Base-by-base conservation (phyloP, 2,797 vertebrate species). In the Sorex maritimensis region DNA sequence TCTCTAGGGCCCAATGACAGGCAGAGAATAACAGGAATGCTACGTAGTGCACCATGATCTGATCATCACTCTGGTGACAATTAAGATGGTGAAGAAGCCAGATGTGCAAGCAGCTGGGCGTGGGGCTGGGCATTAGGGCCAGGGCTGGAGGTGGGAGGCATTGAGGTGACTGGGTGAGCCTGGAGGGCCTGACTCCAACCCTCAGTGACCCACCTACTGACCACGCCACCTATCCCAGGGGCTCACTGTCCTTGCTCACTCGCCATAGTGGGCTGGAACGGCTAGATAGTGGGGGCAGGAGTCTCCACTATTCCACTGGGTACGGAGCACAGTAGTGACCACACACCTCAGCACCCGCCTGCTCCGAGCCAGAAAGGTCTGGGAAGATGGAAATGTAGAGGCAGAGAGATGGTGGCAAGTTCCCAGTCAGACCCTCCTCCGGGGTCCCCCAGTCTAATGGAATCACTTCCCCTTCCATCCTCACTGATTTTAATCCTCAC, bases 401-500 rank as follows among this genome's bases (percentile, higher is more conserved):
- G 15, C 30, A 15, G 44, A 92, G 24, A 91, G 41, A 11, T 7
- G 1, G 17, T n/a, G 92, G 69, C 67, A 17, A 19, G 55, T 58
- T 2, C 55, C 55, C 14, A 17, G 17, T 52, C 15, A 5, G 19
- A 58, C 55, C 19, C 5, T 58, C 6, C 30, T 15, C 78, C 88
- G 68, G 28, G 75, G 30, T 83, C 55, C 28, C 44, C 44, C 15
- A 30, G 49, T 74, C 92, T 78, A 91, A 86, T 82, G 71, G 12
- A 26, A 79, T 65, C 52, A 55, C 65, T 21, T 15, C n/a, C 55
- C 0, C 6, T 17, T 26, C 72, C 26, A 0, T 49, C 85, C 38
- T 34, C 87, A 94, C 68, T 86, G 94, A 92, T 96, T 95, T 94
- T 95, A 58, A 34, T 92, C 94, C 95, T 95, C 72, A 61, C 75